Conservation (phyloP, 1,140 invertebrate species). For the Bombus pascuorum region DNA sequence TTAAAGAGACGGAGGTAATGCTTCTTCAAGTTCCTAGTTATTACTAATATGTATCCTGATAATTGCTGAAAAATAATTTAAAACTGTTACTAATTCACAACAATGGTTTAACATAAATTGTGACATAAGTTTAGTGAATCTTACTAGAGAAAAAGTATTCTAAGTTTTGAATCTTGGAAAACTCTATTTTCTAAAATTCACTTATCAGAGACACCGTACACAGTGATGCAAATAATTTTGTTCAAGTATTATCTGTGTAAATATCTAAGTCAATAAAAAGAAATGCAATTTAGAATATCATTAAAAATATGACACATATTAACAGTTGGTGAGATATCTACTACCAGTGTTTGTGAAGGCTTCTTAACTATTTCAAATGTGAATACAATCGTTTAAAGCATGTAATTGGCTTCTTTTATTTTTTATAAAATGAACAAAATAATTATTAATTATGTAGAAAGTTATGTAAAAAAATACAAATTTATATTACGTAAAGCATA, state of each 20-base stretch:
- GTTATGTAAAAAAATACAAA: background rate
- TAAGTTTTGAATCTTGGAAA: conserved; percentile 43
- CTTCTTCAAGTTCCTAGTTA: conserved; percentile 80
- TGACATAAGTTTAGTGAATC: conserved; percentile 48
- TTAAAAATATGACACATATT: conserved; percentile 30
- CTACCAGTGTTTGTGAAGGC: background rate
- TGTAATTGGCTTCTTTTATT: background rate
- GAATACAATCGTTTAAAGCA: conserved; percentile 12
- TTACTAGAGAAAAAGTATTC: conserved; percentile 36
- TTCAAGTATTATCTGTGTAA: conserved; percentile 34
- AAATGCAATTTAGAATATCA: conserved; percentile 40
- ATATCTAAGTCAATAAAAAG: conserved; percentile 33
- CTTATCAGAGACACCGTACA: conserved; percentile 49
- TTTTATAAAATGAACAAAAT: conserved; percentile 1
- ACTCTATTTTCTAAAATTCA: conserved; percentile 44
- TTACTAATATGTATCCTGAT: conserved; percentile 73
- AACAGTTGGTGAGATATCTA: conserved; percentile 45
- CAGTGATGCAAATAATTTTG: conserved; percentile 36
- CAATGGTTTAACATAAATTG: conserved; percentile 49
- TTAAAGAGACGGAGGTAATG: conserved; percentile 66
- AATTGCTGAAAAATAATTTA: conserved; percentile 62
- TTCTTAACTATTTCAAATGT: conserved; percentile 5
- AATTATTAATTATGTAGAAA: conserved; percentile 3
- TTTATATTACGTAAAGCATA: background rate
- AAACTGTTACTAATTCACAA: conserved; percentile 49